Conservation (phyloP, 2,113 vertebrate species). For the Hippoglossus stenolepis region DNA sequence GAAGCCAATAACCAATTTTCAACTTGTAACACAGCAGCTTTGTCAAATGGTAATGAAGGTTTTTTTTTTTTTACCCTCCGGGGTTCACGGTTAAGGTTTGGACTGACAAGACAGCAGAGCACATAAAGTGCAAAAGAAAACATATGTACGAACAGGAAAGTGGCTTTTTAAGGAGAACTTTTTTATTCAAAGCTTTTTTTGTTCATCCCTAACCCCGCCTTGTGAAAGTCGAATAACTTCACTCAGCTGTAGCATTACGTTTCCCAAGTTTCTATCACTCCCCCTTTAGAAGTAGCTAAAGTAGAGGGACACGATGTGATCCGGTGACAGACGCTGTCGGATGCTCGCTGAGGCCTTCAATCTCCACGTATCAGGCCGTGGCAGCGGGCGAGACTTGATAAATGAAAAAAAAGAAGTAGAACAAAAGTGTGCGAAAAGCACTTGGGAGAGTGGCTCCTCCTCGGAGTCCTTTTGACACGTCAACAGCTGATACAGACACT, state of each 20-base stretch:
- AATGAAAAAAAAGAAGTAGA: conserved; percentile 62
- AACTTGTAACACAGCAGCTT: conserved; percentile 63
- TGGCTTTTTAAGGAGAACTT: neutral
- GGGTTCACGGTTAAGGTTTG: conserved; percentile 39
- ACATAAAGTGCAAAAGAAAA: conserved; percentile 19
- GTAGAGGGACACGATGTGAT: conserved; percentile 46
- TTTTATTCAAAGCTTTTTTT: neutral
- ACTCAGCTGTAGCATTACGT: conserved; percentile 72
- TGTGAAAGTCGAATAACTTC: conserved; percentile 34
- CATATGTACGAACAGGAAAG: neutral
- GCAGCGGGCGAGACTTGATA: conserved; percentile 58
- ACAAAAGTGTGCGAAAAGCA: conserved; percentile 68
- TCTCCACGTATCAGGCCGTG: conserved; percentile 63
- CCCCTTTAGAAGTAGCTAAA: conserved; percentile 49
- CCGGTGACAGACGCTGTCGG: conserved; percentile 60
- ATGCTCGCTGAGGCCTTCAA: conserved; percentile 60
- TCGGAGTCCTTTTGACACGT: conserved; percentile 56
- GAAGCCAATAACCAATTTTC: conserved; percentile 75
- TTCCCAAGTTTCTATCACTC: conserved; percentile 67
- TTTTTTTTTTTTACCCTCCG: conserved; percentile 6
- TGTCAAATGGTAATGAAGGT: conserved; percentile 73
- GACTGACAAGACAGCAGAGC: conserved; percentile 22
- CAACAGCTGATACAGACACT: conserved; percentile 56
- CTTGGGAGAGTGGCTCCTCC: conserved; percentile 43
- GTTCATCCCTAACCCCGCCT: too few relatives aligned